These are phyloP conservation scores for Aphelocoma californica DNA, from an alignment of 2,797 vertebrate genomes.

Conservation along the genomic window DNA sequence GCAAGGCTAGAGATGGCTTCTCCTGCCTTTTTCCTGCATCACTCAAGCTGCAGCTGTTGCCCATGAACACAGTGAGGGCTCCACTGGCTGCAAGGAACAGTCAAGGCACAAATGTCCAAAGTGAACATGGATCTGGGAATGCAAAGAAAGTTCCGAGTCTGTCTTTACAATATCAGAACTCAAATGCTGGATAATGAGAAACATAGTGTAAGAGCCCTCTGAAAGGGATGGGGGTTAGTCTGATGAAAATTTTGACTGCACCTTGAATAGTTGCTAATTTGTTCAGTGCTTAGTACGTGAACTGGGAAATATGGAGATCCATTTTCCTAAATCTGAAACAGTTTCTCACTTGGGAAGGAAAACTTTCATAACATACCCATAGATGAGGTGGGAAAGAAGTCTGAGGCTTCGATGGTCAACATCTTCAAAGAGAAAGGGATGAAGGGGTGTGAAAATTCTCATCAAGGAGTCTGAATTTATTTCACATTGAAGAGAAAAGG, in stretches of 20 bases:
- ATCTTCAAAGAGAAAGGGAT: neutral
- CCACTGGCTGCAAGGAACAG: neutral
- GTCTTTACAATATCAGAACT: neutral
- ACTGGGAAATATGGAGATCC: neutral
- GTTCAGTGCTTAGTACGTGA: neutral
- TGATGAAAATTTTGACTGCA: neutral
- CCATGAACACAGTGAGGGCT: neutral
- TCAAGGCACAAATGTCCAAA: neutral
- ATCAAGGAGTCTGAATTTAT: neutral
- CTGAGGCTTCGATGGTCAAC: neutral
- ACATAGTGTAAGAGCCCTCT: neutral
- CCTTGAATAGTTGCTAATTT: neutral
- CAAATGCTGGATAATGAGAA: neutral
- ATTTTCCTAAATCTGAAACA: neutral
- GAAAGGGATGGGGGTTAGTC: neutral
- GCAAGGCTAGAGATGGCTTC: neutral
- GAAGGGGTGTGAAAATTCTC: neutral
- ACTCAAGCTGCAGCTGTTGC: neutral
- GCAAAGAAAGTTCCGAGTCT: neutral
- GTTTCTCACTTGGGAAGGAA: neutral
- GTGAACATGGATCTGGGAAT: neutral
- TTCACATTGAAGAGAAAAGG: neutral
- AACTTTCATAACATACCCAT: neutral
- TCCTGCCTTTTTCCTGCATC: neutral
- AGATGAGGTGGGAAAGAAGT: neutral